A percentile compares a stretch with the other conserved stretches of the same genome.
These are phyloP conservation scores for Cydia amplana DNA, from an alignment of 1,140 invertebrate genomes.

Conservation along the genomic window DNA sequence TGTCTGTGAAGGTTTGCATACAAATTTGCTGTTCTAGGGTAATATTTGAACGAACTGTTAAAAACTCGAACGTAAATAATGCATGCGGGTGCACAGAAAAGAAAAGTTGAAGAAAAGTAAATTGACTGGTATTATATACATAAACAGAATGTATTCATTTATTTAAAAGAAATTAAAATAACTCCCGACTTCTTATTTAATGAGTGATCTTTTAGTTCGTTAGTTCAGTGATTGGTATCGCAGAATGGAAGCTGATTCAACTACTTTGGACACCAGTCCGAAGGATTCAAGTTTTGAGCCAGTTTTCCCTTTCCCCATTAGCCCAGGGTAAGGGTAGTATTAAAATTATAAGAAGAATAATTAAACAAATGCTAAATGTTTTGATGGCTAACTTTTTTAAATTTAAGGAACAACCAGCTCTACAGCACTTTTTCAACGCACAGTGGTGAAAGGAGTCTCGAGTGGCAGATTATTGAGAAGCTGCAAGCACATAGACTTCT, in stretches of 20 bases:
- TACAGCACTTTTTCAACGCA: conserved; percentile 55
- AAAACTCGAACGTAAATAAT: conserved; percentile 5
- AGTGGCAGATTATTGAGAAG: conserved; percentile 54
- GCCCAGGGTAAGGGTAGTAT: conserved; percentile 48
- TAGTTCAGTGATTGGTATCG: background rate
- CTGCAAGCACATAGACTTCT: conserved; percentile 59
- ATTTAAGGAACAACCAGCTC: conserved; percentile 56
- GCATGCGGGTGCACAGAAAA: conserved; percentile 9
- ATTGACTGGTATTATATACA: background rate
- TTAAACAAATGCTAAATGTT: conserved; percentile 25
- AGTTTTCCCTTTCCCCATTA: conserved; percentile 54
- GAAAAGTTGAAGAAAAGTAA: background rate
- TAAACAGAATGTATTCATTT: background rate
- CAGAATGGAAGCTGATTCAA: conserved; percentile 71
- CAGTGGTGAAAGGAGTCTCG: conserved; percentile 49
- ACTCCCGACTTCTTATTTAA: background rate
- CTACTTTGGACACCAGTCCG: conserved; percentile 58
- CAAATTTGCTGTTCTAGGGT: background rate
- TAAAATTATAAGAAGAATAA: background rate
- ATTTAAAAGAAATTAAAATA: background rate
- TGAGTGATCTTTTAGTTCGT: background rate
- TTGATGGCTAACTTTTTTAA: conserved; percentile 35
- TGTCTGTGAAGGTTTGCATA: background rate
- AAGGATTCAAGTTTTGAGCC: conserved; percentile 45
- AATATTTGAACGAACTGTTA: background rate